Evolutionary conservation across 2,797 vertebrate species (phyloP), one percentile per base, ranked within the genome.

Genomic region (Pantherophis alleghaniensis): DNA sequence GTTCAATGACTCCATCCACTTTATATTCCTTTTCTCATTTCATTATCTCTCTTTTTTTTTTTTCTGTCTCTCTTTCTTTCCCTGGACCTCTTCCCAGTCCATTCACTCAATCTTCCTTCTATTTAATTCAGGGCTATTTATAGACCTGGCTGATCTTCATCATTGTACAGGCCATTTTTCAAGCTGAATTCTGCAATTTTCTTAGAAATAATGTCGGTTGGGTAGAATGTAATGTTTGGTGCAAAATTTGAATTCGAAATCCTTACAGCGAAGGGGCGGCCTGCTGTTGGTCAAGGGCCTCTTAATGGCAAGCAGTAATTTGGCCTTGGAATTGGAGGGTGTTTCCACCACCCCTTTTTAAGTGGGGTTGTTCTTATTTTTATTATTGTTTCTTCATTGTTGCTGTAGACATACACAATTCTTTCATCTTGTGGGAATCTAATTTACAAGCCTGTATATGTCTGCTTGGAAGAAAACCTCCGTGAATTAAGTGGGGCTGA

Each of bases 61-160:
- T 86, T 1, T 28, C 86, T 2, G 28, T 53, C 87, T 66, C 56
- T 74, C 88, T 42, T 53, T 56, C 60, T 74, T 86, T 88, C 86
- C 6, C 90, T 93, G 74, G 74, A 89, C 92, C 37, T 91, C 61
- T 91, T 91, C 92, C 92, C 92, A 83, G 74, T 61, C 93, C 93
- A 93, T 89, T 89, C 93, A 91, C 69, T 93, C 90, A 86, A 91
- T 93, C 93, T 91, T 86, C 87, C 51, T 91, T 88, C 93, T 89
- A 93, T 93, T 93, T 93, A 93, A 93, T 91, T 93, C 69, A 90
- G 56, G 55, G 59, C 90, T 93, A 93, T 93, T 93, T 93, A 91
- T 93, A 93, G 93, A 63, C 14, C 69, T 66, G 87, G 93, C 90
- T 56, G 66, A 57, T 87, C 86, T 89, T 93, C 86, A 83, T 66